Evolutionary conservation across 2,797 vertebrate genomes (phyloP).

Genomic region (Ficedula albicollis): DNA sequence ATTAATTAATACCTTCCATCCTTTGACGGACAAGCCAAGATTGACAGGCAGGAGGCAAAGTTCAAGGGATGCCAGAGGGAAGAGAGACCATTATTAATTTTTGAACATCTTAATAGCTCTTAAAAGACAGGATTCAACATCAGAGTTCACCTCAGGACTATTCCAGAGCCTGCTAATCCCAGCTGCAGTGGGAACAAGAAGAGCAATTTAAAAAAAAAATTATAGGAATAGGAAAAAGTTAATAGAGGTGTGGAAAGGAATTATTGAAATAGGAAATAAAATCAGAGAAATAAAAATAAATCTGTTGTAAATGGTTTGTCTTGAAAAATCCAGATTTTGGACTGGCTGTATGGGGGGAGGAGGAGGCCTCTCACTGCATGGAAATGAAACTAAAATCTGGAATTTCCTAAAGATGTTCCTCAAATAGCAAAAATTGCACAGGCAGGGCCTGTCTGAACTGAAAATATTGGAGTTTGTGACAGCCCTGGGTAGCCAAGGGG

Average conservation of each 20-base stretch:
- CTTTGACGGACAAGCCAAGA: neutral
- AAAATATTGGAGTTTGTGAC: neutral
- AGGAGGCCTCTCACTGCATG: neutral
- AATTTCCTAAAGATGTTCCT: neutral
- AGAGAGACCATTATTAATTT: neutral
- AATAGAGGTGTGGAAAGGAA: neutral
- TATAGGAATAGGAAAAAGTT: neutral
- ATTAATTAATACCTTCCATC: neutral
- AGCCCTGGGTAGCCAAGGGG: neutral
- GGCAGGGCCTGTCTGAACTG: neutral
- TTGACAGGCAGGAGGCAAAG: neutral
- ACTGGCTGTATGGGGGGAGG: rapidly evolving
- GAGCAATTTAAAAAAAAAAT: neutral
- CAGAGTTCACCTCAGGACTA: neutral
- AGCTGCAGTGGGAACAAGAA: neutral
- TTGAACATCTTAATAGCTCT: neutral
- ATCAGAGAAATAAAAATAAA: no score
- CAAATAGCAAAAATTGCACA: neutral
- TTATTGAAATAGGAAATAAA: neutral
- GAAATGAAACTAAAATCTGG: neutral
- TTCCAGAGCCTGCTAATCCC: constrained; percentile 7
- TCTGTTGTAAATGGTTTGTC: neutral
- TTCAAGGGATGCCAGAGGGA: neutral
- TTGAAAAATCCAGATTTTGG: neutral
- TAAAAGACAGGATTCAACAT: neutral